Conservation (phyloP, 2,797 vertebrate species). For the Rhinogobio ventralis region DNA sequence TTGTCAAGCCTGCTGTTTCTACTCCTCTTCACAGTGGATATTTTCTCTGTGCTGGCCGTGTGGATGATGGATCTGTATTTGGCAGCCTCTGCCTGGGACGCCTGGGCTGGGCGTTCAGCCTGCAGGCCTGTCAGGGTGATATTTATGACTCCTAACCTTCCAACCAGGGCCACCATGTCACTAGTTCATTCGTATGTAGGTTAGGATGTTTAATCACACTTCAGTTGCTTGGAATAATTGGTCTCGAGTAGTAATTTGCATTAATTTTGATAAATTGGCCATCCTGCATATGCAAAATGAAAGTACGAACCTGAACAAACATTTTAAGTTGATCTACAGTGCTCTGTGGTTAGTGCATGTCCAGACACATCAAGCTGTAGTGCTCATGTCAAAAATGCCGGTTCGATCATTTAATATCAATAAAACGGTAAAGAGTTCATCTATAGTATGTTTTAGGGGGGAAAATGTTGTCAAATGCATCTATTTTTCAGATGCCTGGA, state of each 20-base stretch:
- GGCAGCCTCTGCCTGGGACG: conserved; percentile 40
- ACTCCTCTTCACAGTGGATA: conserved; percentile 17
- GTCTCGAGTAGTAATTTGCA: neutral
- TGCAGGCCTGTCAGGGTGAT: conserved; percentile 32
- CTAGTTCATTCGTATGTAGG: conserved; percentile 31
- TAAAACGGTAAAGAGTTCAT: neutral
- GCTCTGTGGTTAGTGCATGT: neutral
- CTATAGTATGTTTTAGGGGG: neutral
- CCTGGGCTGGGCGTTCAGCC: conserved; percentile 18
- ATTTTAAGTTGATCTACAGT: neutral
- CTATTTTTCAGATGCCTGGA: neutral
- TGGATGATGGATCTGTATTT: conserved; percentile 40
- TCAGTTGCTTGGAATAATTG: conserved; percentile 21
- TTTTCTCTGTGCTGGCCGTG: conserved; percentile 1
- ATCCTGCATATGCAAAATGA: neutral
- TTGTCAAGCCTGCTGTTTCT: conserved; percentile 34
- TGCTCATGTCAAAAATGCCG: neutral
- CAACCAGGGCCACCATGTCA: conserved; percentile 32
- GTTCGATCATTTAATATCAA: neutral
- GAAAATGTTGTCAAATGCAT: neutral
- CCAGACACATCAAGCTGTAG: neutral
- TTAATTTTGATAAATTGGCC: conserved; percentile 8
- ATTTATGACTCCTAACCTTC: conserved; percentile 46
- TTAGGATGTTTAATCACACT: conserved; percentile 22
- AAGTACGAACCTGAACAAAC: neutral